Evolutionary conservation across 2,888 invertebrate genomes (phyloP).

Genomic region (Drosophila prostipennis): DNA sequence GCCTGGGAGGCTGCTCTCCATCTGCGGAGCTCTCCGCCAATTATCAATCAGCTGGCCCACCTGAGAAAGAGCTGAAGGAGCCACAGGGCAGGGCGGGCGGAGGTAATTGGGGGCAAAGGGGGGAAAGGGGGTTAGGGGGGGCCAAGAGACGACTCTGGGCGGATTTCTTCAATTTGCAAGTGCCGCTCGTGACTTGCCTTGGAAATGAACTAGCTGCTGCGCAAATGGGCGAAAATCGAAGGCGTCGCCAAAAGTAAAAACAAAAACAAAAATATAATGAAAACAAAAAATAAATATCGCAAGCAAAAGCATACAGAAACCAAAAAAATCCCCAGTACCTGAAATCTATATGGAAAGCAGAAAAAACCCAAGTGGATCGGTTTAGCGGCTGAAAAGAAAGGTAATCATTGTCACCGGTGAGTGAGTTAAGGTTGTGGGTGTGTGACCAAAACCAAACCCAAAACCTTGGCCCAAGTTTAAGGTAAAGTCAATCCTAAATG

Average conservation of each 20-base stretch:
- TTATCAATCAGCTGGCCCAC: constrained; percentile 61
- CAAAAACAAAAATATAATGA: constrained; percentile 5
- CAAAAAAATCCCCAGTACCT: background rate
- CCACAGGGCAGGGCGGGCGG: constrained; percentile 4
- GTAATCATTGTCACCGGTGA: background rate
- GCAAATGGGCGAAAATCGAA: constrained; percentile 39
- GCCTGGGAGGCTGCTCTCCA: constrained; percentile 26
- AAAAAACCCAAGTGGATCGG: constrained; percentile 2
- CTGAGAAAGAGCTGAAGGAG: constrained; percentile 9
- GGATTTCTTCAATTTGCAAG: constrained; percentile 69
- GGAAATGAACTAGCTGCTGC: constrained; percentile 52
- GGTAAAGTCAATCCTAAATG: background rate
- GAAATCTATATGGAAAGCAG: constrained; percentile 6
- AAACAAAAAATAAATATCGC: constrained; percentile 3
- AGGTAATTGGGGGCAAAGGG: constrained; percentile 3
- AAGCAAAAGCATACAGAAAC: background rate
- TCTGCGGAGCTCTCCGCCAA: constrained; percentile 23
- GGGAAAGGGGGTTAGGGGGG: constrained; percentile 7
- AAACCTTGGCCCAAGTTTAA: background rate
- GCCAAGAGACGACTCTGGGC: constrained; percentile 34
- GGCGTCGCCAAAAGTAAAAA: constrained; percentile 36
- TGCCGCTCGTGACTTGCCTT: constrained; percentile 75
- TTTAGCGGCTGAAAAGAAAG: background rate
- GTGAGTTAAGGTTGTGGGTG: background rate
- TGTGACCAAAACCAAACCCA: background rate